Evolutionary conservation across 2,888 invertebrate genomes (phyloP), one percentile per base, ranked within the genome.

Genomic region (Choristoneura rosaceana): DNA sequence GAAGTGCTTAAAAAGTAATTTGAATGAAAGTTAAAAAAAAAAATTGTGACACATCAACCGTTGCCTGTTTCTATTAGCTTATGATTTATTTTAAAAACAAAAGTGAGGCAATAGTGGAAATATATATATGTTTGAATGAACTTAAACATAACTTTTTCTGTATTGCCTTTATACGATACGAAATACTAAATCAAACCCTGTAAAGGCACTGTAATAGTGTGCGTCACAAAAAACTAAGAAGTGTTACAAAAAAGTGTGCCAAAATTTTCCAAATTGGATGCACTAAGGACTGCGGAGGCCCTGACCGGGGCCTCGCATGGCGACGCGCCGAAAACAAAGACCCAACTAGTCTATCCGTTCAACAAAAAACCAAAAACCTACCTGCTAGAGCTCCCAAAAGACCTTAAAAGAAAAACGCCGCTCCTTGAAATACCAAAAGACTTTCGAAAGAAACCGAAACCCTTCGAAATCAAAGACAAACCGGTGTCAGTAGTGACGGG

Each of bases 191-290:
- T 25, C 0, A 25, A 25, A 25, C 25, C 25, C 2, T 25, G 25
- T 25, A 25, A 1, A 25, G 25, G 25, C 25, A 25, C 25, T 25
- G 25, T 25, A 25, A 25, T 25, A 25, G 25, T 25, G 25, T 25
- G 2, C 2, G 25, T 25, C 25, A 0, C 25, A 25, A 25, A 25
- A 25, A 25, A 25, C 25, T 2, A 25, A 25, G 2, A 25, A 25
- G 25, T 25, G 67, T 71, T 66, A 55, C 33, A 62, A 45, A 66
- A 61, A 70, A 38, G 58, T 43, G 52, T 25, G 4, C 64, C 70
- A 81, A 90, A 82, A 69, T 82, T 25, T 25, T 77, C 84, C 93
- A 93, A 88, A 89, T 93, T 93, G 93, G 93, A 90, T 93, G 74
- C 90, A 79, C 81, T 73, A 84, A 81, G 82, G 7, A 47, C 71